phyloP scores from a whole-genome alignment of 2,888 invertebrate species.

The Incurvaria masculella region DNA sequence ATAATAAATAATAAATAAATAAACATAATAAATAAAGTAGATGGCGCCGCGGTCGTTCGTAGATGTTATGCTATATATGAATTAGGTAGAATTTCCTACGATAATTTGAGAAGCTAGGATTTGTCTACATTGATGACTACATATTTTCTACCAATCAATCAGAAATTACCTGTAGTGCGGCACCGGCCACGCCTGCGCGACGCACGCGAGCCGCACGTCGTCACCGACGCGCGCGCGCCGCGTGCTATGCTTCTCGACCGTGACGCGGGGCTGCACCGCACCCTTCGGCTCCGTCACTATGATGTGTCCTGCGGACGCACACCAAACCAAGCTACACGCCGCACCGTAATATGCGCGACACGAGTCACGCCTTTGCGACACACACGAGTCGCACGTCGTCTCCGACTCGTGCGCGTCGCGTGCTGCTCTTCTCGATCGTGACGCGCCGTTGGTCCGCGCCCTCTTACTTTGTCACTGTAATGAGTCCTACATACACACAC shows the following conservation, averaged over 20 bases:
- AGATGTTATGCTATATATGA: too few species aligned
- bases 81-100: not conserved
- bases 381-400: conserved; percentile 74
- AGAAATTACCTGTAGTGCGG: conserved; percentile 68
- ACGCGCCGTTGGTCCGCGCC: conserved; percentile 72
- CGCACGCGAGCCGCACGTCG: conserved; percentile 73
- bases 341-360: too few species aligned
- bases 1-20: too few species aligned
- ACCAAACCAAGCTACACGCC: not conserved
- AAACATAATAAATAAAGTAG: too few species aligned
- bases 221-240: conserved; percentile 67
- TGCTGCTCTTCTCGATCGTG: conserved; percentile 67
- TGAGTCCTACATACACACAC: conserved; percentile 54
- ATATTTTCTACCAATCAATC: not conserved
- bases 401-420: conserved; percentile 64
- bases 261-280: conserved; percentile 69
- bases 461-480: conserved; percentile 72
- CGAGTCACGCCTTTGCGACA: conserved; percentile 78
- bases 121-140: not conserved
- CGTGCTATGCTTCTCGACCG: conserved; percentile 66
- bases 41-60: too few species aligned
- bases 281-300: conserved; percentile 75
- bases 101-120: not conserved
- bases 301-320: conserved; percentile 58
- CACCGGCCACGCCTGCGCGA: conserved; percentile 78